phyloP scores from a whole-genome alignment of 1,140 invertebrate genomes.

The Drosophila varians region DNA sequence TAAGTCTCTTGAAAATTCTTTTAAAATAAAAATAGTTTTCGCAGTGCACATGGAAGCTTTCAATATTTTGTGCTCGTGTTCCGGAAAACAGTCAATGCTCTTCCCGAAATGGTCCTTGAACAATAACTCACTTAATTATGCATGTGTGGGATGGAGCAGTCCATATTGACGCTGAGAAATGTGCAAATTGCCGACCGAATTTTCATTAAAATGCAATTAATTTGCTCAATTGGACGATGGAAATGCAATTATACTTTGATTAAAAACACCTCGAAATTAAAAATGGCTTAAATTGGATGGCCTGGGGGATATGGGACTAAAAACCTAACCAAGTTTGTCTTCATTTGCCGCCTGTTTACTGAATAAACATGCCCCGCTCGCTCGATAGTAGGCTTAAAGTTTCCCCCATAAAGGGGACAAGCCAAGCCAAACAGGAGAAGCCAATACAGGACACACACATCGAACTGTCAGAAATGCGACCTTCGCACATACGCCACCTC shows the following conservation, averaged over 20 bases:
- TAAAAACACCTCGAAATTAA: background rate
- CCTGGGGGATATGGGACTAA: background rate
- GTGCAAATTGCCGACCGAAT: background rate
- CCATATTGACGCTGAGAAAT: background rate
- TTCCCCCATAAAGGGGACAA: background rate
- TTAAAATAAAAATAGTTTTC: no score
- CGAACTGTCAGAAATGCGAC: conserved; percentile 36
- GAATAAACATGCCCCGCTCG: conserved; percentile 6
- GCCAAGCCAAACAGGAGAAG: background rate
- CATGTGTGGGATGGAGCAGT: background rate
- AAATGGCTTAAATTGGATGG: background rate
- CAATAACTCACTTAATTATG: conserved; percentile 62
- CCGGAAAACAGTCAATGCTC: conserved; percentile 5
- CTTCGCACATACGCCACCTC: conserved; percentile 29
- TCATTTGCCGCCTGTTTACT: background rate
- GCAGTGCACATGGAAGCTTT: conserved; percentile 32
- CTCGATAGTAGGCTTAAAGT: conserved; percentile 23
- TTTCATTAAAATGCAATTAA: background rate
- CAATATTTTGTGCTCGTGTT: conserved; percentile 6
- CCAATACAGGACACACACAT: conserved; percentile 26
- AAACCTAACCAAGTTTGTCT: background rate
- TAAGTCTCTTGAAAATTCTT: no score
- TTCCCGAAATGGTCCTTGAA: conserved; percentile 53
- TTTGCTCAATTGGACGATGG: background rate
- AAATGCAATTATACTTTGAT: background rate